Conservation (phyloP, 2,797 vertebrate species). For the Notamacropus eugenii region DNA sequence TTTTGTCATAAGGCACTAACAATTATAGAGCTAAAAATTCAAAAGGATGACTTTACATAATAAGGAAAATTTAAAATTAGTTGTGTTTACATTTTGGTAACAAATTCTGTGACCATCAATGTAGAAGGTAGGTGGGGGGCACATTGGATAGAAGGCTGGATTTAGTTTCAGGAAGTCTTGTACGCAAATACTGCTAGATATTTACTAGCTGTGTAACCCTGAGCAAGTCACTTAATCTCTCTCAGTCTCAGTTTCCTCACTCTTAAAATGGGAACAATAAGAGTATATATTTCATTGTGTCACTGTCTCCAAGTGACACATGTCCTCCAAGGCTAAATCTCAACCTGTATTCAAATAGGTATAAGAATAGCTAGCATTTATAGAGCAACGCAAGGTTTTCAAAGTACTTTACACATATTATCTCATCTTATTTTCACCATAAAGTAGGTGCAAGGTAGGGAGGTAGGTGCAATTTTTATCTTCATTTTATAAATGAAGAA, state of each 20-base stretch:
- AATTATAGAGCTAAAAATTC: background rate
- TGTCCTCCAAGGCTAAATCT: too few species aligned
- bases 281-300: background rate
- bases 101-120: background rate
- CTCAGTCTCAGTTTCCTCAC: background rate
- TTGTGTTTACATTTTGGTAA: background rate
- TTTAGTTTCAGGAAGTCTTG: background rate
- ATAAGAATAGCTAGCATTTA: background rate
- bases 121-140: background rate
- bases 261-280: background rate
- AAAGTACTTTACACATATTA: background rate
- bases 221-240: background rate
- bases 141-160: background rate
- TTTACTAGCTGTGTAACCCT: background rate
- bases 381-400: background rate
- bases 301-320: too few species aligned
- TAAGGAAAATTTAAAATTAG: background rate
- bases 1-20: background rate
- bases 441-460: background rate
- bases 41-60: background rate
- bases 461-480: background rate
- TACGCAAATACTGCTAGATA: background rate
- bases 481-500: background rate
- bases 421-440: background rate
- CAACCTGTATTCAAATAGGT: background rate